Percentiles rank a stretch among this genome's conserved stretches.
Conservation (phyloP, 1,140 invertebrate species). For the Drosophila subobscura region DNA sequence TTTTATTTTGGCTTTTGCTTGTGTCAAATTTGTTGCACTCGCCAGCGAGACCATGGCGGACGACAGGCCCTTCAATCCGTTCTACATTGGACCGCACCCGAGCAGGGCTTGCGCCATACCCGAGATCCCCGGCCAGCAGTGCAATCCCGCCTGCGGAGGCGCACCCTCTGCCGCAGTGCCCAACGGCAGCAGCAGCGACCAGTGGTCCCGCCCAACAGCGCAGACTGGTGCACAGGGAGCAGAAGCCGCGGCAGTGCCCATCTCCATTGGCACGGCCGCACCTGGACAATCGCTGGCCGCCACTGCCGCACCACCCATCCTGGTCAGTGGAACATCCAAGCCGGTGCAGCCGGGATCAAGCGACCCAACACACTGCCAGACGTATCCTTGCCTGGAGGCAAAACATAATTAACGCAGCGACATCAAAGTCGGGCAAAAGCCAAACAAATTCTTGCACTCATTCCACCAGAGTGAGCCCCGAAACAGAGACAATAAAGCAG, state of each 20-base stretch:
- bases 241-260: too few relatives aligned
- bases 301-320: background rate
- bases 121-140: conserved; percentile 17
- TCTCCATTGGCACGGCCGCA: background rate
- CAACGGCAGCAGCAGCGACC: conserved; percentile 21
- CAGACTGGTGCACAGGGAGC: too few relatives aligned
- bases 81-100: conserved; percentile 70
- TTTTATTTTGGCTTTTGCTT: conserved; percentile 1
- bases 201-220: background rate
- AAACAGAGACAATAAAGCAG: conserved; percentile 6
- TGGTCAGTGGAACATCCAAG: background rate
- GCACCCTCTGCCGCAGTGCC: conserved; percentile 19
- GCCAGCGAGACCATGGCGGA: conserved; percentile 11
- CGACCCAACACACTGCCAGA: background rate
- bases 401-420: background rate
- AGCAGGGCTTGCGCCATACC: conserved; percentile 47
- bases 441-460: background rate
- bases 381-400: conserved; percentile 39
- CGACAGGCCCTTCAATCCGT: conserved; percentile 61
- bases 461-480: conserved; percentile 14
- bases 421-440: background rate
- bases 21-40: too few relatives aligned
- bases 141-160: background rate
- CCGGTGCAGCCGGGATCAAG: background rate
- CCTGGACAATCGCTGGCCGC: background rate